These are phyloP conservation scores for Atractosteus spatula DNA, from an alignment of 2,113 vertebrate species.

Conservation along the genomic window DNA sequence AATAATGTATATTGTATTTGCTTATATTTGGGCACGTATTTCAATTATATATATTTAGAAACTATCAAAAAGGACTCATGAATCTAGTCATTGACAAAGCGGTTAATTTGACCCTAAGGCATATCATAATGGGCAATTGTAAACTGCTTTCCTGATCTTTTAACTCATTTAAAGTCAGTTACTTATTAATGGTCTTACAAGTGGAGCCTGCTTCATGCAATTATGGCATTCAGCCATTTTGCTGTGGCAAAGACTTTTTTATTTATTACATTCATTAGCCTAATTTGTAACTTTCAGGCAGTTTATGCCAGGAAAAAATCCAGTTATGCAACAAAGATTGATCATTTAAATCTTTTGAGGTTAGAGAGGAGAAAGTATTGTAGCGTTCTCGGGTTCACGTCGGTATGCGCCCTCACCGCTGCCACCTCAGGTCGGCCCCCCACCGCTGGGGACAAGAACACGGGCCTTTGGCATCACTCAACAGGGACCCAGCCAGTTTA, in stretches of 20 bases:
- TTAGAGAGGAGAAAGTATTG: neutral
- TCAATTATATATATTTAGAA: neutral
- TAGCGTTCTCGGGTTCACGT: no score
- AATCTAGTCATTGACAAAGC: constrained; percentile 50
- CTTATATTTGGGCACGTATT: neutral
- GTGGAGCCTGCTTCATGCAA: constrained; percentile 39
- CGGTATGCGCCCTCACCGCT: no score
- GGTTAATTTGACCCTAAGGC: constrained; percentile 51
- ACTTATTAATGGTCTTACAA: constrained; percentile 48
- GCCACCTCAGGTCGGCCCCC: no score
- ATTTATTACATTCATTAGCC: constrained; percentile 46
- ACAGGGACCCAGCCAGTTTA: no score
- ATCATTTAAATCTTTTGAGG: neutral
- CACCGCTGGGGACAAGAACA: no score
- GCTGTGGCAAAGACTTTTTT: constrained; percentile 32
- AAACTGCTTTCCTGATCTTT: constrained; percentile 38
- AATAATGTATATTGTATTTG: no score
- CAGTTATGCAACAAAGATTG: neutral
- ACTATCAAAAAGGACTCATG: constrained; percentile 43
- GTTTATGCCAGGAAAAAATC: neutral
- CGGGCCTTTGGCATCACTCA: no score
- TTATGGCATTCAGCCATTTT: constrained; percentile 31
- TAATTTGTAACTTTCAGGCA: constrained; percentile 5
- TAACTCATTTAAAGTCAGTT: constrained; percentile 38
- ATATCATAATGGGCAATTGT: constrained; percentile 45